A percentile compares a stretch with the other conserved stretches of the same genome.
Conservation (phyloP, 2,113 vertebrate species). For the Chiloscyllium plagiosum region DNA sequence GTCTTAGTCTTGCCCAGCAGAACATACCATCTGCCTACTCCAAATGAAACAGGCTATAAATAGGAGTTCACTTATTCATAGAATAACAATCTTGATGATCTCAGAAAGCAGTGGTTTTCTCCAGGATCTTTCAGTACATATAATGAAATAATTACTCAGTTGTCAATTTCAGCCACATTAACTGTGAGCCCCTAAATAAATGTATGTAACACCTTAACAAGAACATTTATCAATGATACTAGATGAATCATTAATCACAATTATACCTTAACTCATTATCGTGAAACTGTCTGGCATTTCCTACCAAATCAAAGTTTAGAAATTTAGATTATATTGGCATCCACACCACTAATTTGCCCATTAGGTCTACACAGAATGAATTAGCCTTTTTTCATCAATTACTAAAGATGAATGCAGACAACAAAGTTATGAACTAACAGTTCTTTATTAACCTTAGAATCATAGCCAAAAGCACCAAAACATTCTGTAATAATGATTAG, state of each 20-base stretch:
- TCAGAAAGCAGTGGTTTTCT: not conserved
- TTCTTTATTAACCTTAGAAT: not conserved
- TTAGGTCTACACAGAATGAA: not conserved
- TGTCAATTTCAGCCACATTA: not conserved
- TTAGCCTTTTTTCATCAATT: not conserved
- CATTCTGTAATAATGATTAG: not conserved
- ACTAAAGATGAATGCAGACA: not conserved
- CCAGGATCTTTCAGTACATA: not conserved
- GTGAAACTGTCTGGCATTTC: not conserved
- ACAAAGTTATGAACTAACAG: not conserved
- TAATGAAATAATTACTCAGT: not conserved
- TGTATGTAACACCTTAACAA: not conserved
- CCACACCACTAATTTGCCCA: not conserved
- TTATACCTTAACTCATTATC: not conserved
- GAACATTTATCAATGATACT: not conserved
- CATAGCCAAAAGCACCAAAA: not conserved
- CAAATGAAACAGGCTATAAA: slow-evolving; percentile 6
- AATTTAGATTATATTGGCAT: not conserved
- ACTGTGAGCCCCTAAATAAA: not conserved
- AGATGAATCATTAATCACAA: not conserved
- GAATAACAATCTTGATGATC: not conserved
- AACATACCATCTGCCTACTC: not conserved
- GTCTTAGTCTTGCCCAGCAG: too few relatives aligned
- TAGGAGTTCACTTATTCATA: slow-evolving; percentile 20
- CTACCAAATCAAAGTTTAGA: not conserved